These are phyloP conservation scores for Physeter macrocephalus DNA, from an alignment of 2,113 vertebrate species.

Conservation along the genomic window DNA sequence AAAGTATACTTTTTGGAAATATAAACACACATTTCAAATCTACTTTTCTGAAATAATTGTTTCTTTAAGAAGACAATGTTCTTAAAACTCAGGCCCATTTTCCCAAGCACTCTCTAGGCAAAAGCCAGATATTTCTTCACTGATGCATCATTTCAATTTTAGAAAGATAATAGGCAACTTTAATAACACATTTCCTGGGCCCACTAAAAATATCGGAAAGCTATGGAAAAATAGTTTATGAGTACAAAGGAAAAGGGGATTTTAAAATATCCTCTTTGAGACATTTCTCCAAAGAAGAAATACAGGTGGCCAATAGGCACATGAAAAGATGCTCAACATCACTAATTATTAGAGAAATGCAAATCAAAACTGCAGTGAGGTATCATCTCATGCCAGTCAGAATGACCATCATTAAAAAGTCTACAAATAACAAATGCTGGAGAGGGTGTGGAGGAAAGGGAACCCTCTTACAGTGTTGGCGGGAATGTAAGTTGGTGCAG, in stretches of 20 bases:
- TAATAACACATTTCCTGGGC: not conserved
- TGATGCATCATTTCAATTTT: not conserved
- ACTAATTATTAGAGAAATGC: too few species aligned
- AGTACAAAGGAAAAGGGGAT: not conserved
- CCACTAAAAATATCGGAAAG: not conserved
- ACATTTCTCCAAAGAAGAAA: too few species aligned
- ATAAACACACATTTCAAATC: not conserved
- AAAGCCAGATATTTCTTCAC: not conserved
- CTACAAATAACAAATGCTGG: too few species aligned
- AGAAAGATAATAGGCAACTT: not conserved
- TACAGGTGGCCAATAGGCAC: too few species aligned
- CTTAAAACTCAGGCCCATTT: conserved; percentile 10
- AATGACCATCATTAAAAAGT: too few species aligned
- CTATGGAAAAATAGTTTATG: not conserved
- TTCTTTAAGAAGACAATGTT: not conserved
- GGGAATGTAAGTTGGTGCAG: too few species aligned
- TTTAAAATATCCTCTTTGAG: not conserved
- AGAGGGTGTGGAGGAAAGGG: too few species aligned
- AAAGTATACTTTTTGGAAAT: not conserved
- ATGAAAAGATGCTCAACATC: too few species aligned
- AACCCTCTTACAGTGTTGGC: too few species aligned
- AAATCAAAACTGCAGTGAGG: too few species aligned
- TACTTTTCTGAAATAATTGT: not conserved
- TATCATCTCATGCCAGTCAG: too few species aligned
- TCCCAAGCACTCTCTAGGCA: not conserved